Base-by-base conservation (phyloP, 1,140 invertebrate species). In the Lepidurus apus region DNA sequence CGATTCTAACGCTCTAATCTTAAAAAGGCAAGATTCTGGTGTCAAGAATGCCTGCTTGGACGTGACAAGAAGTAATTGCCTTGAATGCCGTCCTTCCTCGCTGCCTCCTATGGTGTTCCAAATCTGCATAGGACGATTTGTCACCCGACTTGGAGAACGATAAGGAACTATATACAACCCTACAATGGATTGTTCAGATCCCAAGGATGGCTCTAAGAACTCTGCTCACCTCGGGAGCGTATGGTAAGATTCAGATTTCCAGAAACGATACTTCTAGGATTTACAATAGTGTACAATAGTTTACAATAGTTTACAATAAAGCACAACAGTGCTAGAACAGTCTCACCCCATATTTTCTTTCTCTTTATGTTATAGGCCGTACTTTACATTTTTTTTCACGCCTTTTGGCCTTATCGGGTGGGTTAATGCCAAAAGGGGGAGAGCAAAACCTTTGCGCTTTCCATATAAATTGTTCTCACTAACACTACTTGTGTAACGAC, bases 381-480 rank as follows among this genome's bases (percentile, higher is more conserved):
- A 34, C 34, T 34, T 34, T 4, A 34, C 34, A 34, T 34, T 34
- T 34, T 34, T 34, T 34, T 34, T 34, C 34, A 34, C 34, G 34
- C 34, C 34, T 34, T 34, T 34, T 34, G 34, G 34, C 34, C 34
- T 34, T 34, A 34, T 34, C 34, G 34, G 34, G 34, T 34, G 34
- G 34, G n/a, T n/a, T 34, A 34, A 34, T 34, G 34, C 34, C 2
- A 34, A 34, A 65, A 65, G 7, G 10, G 10, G 4, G 17, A 13
- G 17, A 65, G 6, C 17, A 65, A n/a, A 65, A 21, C 17, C 53
- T 65, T 65, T 13, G 17, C n/a, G 53, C 7, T 65, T 65, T 65
- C 53, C 53, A 65, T 65, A 65, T 17, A 65, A 65, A 65, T 65
- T 65, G 53, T 65, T 65, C 53, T 9, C 21, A 65, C 53, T 65